phyloP scores from a whole-genome alignment of 1,140 invertebrate genomes.

The Trichomalopsis sarcophagae region DNA sequence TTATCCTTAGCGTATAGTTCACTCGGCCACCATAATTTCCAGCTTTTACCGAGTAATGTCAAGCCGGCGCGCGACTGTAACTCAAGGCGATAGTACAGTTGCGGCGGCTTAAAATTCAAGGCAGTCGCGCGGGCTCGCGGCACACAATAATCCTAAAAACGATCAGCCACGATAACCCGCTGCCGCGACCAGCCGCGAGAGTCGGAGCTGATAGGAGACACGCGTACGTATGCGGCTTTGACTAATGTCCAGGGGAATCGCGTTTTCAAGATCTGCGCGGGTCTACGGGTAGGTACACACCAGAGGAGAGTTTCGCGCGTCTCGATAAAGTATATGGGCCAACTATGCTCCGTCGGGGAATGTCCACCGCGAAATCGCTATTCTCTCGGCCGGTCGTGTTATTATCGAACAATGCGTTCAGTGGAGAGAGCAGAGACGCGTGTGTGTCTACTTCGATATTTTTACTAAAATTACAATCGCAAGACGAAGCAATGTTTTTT shows the following conservation, averaged over 20 bases:
- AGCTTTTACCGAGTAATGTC: slow-evolving; percentile 14
- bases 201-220: slow-evolving; percentile 10
- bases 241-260: slow-evolving; percentile 17
- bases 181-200: neutral
- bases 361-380: slow-evolving; percentile 64
- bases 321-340: slow-evolving; percentile 30
- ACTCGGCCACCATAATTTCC: slow-evolving; percentile 37
- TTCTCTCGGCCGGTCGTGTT: slow-evolving; percentile 9
- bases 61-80: slow-evolving; percentile 15
- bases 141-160: slow-evolving; percentile 56
- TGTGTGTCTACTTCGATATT: neutral
- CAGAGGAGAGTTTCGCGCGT: slow-evolving; percentile 16
- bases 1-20: neutral
- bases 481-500: no score
- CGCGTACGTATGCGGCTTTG: neutral
- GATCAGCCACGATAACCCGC: slow-evolving; percentile 21
- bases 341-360: slow-evolving; percentile 65
- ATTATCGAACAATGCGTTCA: slow-evolving; percentile 66
- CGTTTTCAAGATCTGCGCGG: neutral
- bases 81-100: slow-evolving; percentile 35
- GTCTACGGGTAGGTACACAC: neutral
- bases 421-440: neutral
- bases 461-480: no score
- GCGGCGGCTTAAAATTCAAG: slow-evolving; percentile 56
- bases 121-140: slow-evolving; percentile 30